Evolutionary conservation across 2,113 vertebrate species (phyloP).

Genomic region (Apodemus speciosus): DNA sequence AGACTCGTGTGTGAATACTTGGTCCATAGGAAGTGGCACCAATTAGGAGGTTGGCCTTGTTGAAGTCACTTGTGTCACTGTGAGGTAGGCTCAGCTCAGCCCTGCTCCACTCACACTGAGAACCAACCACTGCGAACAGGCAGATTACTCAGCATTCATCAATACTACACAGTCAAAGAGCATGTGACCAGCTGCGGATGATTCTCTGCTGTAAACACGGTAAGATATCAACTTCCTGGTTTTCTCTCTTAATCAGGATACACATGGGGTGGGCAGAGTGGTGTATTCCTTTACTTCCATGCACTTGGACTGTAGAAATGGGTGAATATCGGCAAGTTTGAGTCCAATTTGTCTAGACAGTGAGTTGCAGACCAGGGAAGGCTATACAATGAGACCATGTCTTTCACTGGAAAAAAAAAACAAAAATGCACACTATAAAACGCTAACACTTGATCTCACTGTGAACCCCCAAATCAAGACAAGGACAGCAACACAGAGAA

Average conservation of each 20-base stretch:
- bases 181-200: neutral
- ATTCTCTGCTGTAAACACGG: slow-evolving; percentile 40
- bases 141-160: too few species aligned
- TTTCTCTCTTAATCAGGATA: slow-evolving; percentile 35
- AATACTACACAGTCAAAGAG: too few species aligned
- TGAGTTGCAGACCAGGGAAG: neutral
- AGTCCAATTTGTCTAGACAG: neutral
- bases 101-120: slow-evolving; percentile 34
- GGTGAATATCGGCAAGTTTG: neutral
- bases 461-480: neutral
- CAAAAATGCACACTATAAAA: neutral
- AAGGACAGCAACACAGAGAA: slow-evolving; percentile 56
- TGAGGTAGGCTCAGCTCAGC: neutral
- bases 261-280: neutral
- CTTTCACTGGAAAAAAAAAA: neutral
- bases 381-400: neutral
- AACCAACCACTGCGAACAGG: slow-evolving; percentile 32
- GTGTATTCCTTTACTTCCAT: neutral
- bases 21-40: neutral
- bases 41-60: neutral
- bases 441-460: neutral
- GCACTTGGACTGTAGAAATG: neutral
- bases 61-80: neutral
- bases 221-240: neutral
- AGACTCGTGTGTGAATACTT: neutral